Evolutionary conservation across 2,888 invertebrate species (phyloP).

Genomic region (Synanthedon andrenaeformis): DNA sequence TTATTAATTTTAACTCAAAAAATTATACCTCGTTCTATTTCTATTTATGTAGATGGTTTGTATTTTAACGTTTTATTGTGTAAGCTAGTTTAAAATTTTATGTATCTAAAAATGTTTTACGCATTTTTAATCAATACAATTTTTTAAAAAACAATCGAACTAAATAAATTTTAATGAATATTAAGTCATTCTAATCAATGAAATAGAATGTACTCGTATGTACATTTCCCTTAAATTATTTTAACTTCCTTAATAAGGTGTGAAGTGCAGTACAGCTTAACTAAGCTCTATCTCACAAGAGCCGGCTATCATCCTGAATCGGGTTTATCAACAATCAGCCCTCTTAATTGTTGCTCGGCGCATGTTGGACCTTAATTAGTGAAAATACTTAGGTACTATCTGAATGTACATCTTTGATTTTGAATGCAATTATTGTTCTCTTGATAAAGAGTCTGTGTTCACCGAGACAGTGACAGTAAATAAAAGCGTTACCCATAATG

Average conservation of each 20-base stretch:
- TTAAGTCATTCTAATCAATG: too few relatives aligned
- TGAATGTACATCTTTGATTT: conserved; percentile 59
- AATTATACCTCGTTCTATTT: too few relatives aligned
- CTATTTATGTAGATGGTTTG: too few relatives aligned
- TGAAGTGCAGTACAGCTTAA: conserved; percentile 41
- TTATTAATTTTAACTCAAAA: too few relatives aligned
- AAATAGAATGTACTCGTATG: too few relatives aligned
- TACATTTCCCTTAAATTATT: not conserved
- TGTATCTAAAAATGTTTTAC: too few relatives aligned
- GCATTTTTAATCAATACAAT: too few relatives aligned
- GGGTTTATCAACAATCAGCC: conserved; percentile 58
- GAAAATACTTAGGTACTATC: conserved; percentile 59
- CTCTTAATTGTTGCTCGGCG: conserved; percentile 60
- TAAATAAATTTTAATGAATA: too few relatives aligned
- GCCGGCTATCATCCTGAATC: conserved; percentile 43
- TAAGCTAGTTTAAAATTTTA: too few relatives aligned
- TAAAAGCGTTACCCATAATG: conserved; percentile 8
- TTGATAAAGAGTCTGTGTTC: conserved; percentile 46
- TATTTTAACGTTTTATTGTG: too few relatives aligned
- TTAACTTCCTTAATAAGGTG: conserved; percentile 32
- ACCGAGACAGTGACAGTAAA: conserved; percentile 11
- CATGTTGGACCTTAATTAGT: conserved; percentile 66
- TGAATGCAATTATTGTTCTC: conserved; percentile 66
- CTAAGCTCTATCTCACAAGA: conserved; percentile 37
- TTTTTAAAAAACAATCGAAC: too few relatives aligned